Percentiles rank a stretch among this genome's conserved stretches.
Conservation (phyloP, 2,797 vertebrate genomes). For the Odontamblyopus rebecca region DNA sequence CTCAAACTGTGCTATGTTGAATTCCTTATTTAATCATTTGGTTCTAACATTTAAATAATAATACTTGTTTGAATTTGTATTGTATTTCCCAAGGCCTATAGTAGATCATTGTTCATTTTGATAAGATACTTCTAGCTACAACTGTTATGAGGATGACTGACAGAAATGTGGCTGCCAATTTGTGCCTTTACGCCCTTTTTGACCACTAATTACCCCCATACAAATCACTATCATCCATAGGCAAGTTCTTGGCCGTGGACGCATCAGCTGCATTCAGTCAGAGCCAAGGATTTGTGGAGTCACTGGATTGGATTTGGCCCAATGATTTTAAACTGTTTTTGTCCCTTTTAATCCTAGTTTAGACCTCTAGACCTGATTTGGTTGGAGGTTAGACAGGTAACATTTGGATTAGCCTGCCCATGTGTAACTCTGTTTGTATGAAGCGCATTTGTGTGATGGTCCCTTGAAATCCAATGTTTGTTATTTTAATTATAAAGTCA, state of each 20-base stretch:
- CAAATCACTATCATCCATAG: not conserved
- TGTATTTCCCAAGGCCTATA: no score
- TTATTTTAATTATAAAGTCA: not conserved
- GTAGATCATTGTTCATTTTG: not conserved
- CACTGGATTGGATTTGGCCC: not conserved
- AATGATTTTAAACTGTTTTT: not conserved
- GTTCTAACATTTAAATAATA: not conserved
- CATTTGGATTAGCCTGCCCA: no score
- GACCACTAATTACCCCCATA: not conserved
- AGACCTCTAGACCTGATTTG: not conserved
- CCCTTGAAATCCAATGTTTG: not conserved
- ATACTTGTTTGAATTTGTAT: not conserved
- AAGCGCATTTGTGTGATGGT: not conserved
- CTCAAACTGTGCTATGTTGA: not conserved
- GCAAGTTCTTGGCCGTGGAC: not conserved
- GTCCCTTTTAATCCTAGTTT: not conserved
- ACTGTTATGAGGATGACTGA: not conserved
- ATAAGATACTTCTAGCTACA: not conserved
- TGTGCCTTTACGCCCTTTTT: not conserved
- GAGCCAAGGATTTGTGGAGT: not conserved
- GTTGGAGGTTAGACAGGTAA: no score
- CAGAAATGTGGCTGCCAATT: not conserved
- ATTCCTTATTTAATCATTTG: not conserved
- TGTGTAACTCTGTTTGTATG: not conserved
- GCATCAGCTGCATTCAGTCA: not conserved